Evolutionary conservation across 2,888 invertebrate species (phyloP), one percentile per base, ranked within the genome.

Genomic region (Tetragonula carbonaria): DNA sequence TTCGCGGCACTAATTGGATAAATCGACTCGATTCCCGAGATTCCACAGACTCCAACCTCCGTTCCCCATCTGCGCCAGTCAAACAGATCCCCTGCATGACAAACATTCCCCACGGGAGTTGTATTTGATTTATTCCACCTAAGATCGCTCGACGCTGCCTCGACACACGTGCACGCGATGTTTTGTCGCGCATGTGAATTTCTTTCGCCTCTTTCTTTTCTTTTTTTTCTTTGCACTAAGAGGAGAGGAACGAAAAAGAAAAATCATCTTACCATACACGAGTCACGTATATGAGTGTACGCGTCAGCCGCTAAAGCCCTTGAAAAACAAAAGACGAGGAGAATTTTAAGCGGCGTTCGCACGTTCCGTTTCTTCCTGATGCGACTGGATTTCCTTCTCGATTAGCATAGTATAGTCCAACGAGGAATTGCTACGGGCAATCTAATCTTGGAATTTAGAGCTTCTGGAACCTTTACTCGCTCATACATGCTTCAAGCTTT

Each of bases 341-440:
- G 79, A 88, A 87, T 84, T 84, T 81, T 77, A 75, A 77, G 50
- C 74, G 62, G 53, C 50, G 63, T 66, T 62, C 28, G 28, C 67
- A 16, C 70, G 75, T 83, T 72, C 63, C 72, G 71, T 86, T 85
- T 81, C 75, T 76, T 68, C 72, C 50, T 21, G 76, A 55, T 55
- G 51, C 6, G 45, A 28, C 62, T n/a, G 77, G 83, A 88, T 85
- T 88, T 83, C 74, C 72, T 70, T 65, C 53, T 62, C 66, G 83
- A 83, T 88, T 88, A 88, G 72, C 85, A 33, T 33, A 33, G 33
- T 28, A 87, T 83, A 88, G 86, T 88, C 83, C 83, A 78, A 82
- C 74, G 70, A 78, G 28, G 28, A 28, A 28, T 28, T 21, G 68
- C 59, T 38, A n/a, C 28, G 38, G 4, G 23, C 18, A 38, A 38